Evolutionary conservation across 2,888 invertebrate genomes (phyloP).

Genomic region (Drosophila incognita): DNA sequence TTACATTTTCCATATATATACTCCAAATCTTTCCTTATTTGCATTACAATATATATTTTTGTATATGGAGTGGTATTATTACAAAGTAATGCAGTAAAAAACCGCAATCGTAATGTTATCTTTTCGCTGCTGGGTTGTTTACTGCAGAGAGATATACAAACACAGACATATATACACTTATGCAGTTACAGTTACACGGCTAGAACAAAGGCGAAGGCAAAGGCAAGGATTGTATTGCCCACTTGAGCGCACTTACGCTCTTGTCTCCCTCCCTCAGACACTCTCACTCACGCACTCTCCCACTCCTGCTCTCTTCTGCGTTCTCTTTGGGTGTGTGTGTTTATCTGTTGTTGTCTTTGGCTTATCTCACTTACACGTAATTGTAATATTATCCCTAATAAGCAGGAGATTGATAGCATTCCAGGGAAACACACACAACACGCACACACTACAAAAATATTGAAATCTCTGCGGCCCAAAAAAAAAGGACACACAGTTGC

Average conservation of each 20-base stretch:
- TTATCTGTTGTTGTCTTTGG: constrained; percentile 41
- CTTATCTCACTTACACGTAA: constrained; percentile 80
- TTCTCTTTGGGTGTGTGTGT: neutral
- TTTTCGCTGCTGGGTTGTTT: constrained; percentile 13
- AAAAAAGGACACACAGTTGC: constrained; percentile 68
- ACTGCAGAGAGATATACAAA: neutral
- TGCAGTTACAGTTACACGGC: constrained; percentile 4
- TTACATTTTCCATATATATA: too few relatives aligned
- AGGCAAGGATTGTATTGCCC: constrained; percentile 19
- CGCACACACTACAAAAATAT: constrained; percentile 39
- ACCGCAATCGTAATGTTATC: neutral
- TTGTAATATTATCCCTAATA: constrained; percentile 81
- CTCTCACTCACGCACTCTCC: neutral
- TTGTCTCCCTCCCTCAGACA: neutral
- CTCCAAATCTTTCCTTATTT: neutral
- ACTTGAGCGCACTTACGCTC: constrained; percentile 50
- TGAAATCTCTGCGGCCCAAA: constrained; percentile 49
- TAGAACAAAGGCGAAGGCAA: constrained; percentile 13
- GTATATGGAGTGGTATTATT: neutral
- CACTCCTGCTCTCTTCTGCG: neutral
- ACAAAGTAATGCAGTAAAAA: neutral
- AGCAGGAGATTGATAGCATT: constrained; percentile 80
- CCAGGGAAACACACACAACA: constrained; percentile 51
- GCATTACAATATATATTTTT: neutral
- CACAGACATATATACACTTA: neutral